These are phyloP conservation scores for Acronicta alni DNA, from an alignment of 2,888 invertebrate species.

Conservation along the genomic window DNA sequence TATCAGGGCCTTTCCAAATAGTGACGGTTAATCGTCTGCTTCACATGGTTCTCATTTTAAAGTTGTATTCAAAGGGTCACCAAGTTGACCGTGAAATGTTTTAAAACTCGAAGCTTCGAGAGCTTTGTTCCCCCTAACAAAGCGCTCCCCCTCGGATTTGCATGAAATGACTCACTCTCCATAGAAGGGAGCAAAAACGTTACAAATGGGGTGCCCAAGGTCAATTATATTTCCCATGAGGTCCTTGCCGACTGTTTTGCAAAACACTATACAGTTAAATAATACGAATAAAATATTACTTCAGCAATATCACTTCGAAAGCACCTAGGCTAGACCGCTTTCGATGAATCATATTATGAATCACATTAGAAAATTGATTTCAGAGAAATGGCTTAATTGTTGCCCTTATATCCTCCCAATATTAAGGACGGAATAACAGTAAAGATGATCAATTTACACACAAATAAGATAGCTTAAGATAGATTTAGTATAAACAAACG, in stretches of 20 bases:
- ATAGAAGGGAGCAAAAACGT: not conserved
- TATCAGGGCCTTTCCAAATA: too few species aligned
- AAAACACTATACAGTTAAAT: not conserved
- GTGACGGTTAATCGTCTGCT: too few species aligned
- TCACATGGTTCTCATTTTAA: too few species aligned
- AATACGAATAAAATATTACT: not conserved
- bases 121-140: not conserved
- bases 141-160: not conserved
- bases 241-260: not conserved
- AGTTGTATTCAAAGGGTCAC: not conserved
- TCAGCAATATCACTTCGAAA: not conserved
- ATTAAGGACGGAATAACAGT: too few species aligned
- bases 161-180: not conserved
- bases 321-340: too few species aligned
- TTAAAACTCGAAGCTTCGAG: not conserved
- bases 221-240: not conserved
- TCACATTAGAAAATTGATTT: too few species aligned
- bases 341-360: too few species aligned
- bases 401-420: too few species aligned
- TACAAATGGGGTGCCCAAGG: constrained; percentile 1
- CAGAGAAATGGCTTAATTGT: too few species aligned
- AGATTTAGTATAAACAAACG: too few species aligned
- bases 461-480: too few species aligned
- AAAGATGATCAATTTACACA: too few species aligned
- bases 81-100: not conserved